These are phyloP conservation scores for Solenopsis fugax DNA, from an alignment of 1,140 invertebrate genomes.

Conservation along the genomic window DNA sequence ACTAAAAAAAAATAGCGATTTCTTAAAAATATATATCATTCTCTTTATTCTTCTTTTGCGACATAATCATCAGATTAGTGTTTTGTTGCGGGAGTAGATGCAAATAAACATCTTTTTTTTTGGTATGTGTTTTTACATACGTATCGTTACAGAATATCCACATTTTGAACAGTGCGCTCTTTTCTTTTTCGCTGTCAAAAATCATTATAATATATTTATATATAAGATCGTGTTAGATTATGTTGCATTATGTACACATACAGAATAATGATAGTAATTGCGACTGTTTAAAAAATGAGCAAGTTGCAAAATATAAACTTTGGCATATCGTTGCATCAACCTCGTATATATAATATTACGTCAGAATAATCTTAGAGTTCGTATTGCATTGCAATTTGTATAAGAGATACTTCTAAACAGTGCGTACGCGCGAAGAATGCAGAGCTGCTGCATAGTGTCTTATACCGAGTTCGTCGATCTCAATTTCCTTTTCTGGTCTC, in stretches of 20 bases:
- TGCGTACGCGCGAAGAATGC: conserved; percentile 58
- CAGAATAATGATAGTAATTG: conserved; percentile 67
- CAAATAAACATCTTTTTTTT: conserved; percentile 72
- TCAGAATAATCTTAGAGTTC: conserved; percentile 64
- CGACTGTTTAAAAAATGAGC: conserved; percentile 68
- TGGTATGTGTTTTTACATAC: conserved; percentile 75
- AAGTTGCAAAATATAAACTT: conserved; percentile 75
- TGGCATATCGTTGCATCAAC: conserved; percentile 75
- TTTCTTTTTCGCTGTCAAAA: conserved; percentile 63
- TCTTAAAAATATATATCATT: conserved; percentile 83
- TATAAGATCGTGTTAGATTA: conserved; percentile 66
- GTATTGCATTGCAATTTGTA: conserved; percentile 67
- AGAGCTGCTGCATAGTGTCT: conserved; percentile 60
- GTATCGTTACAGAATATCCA: conserved; percentile 73
- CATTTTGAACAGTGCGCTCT: conserved; percentile 68
- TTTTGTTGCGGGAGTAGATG: conserved; percentile 73
- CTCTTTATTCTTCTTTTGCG: conserved; percentile 79
- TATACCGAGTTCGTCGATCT: conserved; percentile 4
- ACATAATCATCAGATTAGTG: conserved; percentile 77
- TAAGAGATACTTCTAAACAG: conserved; percentile 68
- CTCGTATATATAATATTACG: conserved; percentile 62
- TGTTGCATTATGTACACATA: conserved; percentile 76
- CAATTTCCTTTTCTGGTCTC: background rate
- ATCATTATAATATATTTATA: conserved; percentile 70
- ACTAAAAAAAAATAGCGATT: conserved; percentile 57